A percentile compares a stretch with the other conserved stretches of the same genome.
Evolutionary conservation across 2,888 invertebrate species (phyloP).

Genomic region (Tetragonisca angustula): DNA sequence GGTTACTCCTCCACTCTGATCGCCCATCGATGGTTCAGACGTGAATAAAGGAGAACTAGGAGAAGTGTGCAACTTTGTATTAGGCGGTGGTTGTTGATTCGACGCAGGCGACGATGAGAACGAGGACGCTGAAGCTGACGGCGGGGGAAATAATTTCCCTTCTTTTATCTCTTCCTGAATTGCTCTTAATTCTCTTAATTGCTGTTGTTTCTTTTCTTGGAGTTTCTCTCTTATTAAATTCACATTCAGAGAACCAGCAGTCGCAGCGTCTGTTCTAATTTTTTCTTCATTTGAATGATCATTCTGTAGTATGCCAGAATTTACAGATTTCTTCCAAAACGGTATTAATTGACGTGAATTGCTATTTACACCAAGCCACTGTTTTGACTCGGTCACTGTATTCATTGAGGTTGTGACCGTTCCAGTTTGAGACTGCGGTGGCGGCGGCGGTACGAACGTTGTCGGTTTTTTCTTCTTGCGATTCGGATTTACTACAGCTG

Average conservation of each 20-base stretch:
- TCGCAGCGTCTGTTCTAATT: slow-evolving; percentile 90
- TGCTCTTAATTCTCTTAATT: slow-evolving; percentile 92
- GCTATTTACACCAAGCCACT: slow-evolving; percentile 76
- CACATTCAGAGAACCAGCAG: slow-evolving; percentile 87
- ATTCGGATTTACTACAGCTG: slow-evolving; percentile 88
- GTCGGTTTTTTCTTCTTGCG: slow-evolving; percentile 96
- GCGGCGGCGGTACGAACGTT: slow-evolving; percentile 92
- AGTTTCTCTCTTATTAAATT: slow-evolving; percentile 91
- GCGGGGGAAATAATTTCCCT: slow-evolving; percentile 89
- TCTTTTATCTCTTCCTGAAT: slow-evolving; percentile 95
- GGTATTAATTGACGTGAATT: slow-evolving; percentile 85
- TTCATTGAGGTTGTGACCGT: slow-evolving; percentile 66
- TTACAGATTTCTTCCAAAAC: slow-evolving; percentile 91
- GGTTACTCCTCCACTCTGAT: slow-evolving; percentile 69
- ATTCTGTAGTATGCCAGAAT: slow-evolving; percentile 84
- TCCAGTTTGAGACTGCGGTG: slow-evolving; percentile 77
- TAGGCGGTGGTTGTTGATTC: slow-evolving; percentile 85
- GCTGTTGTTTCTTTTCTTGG: slow-evolving; percentile 94
- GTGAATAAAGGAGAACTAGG: slow-evolving; percentile 77
- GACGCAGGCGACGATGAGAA: slow-evolving; percentile 78
- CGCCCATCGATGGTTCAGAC: slow-evolving; percentile 68
- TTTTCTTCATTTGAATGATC: slow-evolving; percentile 88
- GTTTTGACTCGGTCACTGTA: slow-evolving; percentile 75
- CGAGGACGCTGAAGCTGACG: slow-evolving; percentile 85
- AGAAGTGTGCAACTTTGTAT: slow-evolving; percentile 85